phyloP scores from a whole-genome alignment of 2,113 vertebrate genomes.

The Tangachromis dhanisi region DNA sequence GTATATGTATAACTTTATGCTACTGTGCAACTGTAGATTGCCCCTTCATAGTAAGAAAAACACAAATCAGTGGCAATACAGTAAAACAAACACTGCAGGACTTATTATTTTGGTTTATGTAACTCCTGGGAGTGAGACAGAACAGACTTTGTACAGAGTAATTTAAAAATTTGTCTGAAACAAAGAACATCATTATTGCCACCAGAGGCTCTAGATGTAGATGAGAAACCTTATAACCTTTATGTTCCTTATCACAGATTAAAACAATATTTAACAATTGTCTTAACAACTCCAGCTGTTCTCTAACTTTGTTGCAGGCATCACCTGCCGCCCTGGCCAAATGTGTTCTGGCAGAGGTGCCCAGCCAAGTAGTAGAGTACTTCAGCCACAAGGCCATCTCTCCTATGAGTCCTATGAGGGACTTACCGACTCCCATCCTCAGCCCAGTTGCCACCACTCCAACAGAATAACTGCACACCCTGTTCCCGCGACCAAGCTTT shows the following conservation, averaged over 20 bases:
- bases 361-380: conserved; percentile 91
- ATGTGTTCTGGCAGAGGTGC: conserved; percentile 90
- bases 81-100: neutral
- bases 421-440: conserved; percentile 64
- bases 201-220: neutral
- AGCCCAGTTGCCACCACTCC: conserved; percentile 70
- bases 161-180: neutral
- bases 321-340: conserved; percentile 88
- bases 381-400: conserved; percentile 87
- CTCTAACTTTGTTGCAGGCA: conserved; percentile 70
- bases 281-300: neutral
- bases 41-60: neutral
- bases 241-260: neutral
- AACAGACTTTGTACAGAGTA: neutral
- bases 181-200: neutral
- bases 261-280: neutral
- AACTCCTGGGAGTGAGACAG: neutral
- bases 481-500: neutral
- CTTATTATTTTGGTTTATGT: neutral
- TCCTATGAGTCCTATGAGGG: conserved; percentile 70
- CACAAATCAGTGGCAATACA: neutral
- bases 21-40: neutral
- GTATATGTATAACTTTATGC: neutral
- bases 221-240: neutral
- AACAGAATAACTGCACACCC: conserved; percentile 56